phyloP scores from a whole-genome alignment of 2,797 vertebrate genomes.

The Agapornis canus region DNA sequence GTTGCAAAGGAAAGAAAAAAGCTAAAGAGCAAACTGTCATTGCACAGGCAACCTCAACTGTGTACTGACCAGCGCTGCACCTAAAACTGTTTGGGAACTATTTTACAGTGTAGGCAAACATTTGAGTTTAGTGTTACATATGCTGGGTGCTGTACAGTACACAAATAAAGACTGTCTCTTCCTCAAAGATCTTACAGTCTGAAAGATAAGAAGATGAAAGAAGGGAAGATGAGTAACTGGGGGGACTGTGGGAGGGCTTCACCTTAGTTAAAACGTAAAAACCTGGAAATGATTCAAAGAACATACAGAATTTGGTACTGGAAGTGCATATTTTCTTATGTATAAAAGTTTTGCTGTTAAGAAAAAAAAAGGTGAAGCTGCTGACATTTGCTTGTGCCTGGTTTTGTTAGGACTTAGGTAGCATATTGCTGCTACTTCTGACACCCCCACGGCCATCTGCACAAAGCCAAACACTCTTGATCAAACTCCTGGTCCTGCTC shows the following conservation, averaged over 20 bases:
- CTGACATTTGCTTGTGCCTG: not conserved
- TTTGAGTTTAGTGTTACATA: slow-evolving; percentile 25
- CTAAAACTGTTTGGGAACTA: not conserved
- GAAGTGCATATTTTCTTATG: not conserved
- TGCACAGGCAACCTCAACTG: not conserved
- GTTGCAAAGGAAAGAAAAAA: not conserved
- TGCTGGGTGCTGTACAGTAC: not conserved
- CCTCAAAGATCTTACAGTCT: slow-evolving; percentile 46
- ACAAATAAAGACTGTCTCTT: slow-evolving; percentile 58
- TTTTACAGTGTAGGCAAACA: slow-evolving; percentile 18
- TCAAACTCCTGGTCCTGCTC: not conserved
- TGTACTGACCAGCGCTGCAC: fast-evolving
- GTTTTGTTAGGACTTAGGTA: not conserved
- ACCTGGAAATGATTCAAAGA: not conserved
- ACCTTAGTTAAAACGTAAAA: not conserved
- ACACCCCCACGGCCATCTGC: not conserved
- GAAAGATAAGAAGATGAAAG: slow-evolving; percentile 63
- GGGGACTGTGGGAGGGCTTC: not conserved
- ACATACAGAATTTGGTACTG: not conserved
- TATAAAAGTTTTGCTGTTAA: not conserved
- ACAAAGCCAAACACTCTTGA: fast-evolving
- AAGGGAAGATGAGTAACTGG: not conserved
- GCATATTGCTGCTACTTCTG: not conserved
- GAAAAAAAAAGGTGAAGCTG: not conserved
- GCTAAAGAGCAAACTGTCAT: not conserved